phyloP scores from a whole-genome alignment of 64 coral and sea anemone species.

The Actinia tenebrosa region DNA sequence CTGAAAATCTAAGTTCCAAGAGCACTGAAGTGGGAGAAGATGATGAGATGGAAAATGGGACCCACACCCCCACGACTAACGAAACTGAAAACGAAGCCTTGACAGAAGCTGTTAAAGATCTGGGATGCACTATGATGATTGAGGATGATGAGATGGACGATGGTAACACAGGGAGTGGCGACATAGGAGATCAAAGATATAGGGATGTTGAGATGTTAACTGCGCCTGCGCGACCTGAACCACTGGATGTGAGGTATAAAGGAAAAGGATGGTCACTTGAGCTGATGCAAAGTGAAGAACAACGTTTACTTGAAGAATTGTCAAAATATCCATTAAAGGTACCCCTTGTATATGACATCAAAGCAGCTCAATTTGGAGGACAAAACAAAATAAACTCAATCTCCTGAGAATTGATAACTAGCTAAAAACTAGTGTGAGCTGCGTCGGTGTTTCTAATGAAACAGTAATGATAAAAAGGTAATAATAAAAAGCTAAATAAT shows the following conservation, averaged over 20 bases:
- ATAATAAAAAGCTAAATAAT: too few species aligned
- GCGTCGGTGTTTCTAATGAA: too few species aligned
- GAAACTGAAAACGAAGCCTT: not conserved
- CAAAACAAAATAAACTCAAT: too few species aligned
- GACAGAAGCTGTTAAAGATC: not conserved
- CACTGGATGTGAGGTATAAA: constrained; percentile 37
- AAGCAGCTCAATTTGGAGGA: too few species aligned
- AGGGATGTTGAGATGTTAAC: not conserved
- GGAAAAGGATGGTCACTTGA: not conserved
- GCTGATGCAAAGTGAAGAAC: constrained; percentile 21
- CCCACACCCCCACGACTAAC: too few species aligned
- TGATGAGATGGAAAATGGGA: not conserved
- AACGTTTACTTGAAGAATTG: constrained; percentile 12
- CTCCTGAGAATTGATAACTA: too few species aligned
- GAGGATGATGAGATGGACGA: not conserved
- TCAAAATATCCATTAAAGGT: constrained; percentile 28
- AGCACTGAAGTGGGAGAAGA: not conserved
- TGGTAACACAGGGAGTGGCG: not conserved
- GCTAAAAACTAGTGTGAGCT: too few species aligned
- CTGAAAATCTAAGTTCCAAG: not conserved
- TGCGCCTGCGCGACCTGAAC: not conserved
- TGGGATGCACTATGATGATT: not conserved
- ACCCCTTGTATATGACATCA: too few species aligned
- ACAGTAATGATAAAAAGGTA: too few species aligned
- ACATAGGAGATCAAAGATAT: not conserved